Conservation (phyloP, 2,888 invertebrate species). For the Caenorhabditis sp. region DNA sequence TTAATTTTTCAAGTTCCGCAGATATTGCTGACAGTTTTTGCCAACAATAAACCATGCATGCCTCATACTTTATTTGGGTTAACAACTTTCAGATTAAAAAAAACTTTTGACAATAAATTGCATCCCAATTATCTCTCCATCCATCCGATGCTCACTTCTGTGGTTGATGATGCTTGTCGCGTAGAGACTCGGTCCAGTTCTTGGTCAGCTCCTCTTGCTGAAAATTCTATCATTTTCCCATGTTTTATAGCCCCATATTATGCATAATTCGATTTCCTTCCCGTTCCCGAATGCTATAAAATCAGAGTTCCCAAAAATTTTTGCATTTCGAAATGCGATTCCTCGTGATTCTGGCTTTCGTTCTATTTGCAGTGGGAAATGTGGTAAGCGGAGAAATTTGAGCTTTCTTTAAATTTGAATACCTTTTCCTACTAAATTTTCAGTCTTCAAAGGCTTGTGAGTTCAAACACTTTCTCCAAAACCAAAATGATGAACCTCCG, state of each 20-base stretch:
- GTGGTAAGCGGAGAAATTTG: neutral
- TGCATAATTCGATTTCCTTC: slow-evolving; percentile 9
- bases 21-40: too few species aligned
- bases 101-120: neutral
- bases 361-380: neutral
- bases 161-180: slow-evolving; percentile 54
- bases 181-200: slow-evolving; percentile 64
- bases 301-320: neutral
- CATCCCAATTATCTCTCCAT: neutral
- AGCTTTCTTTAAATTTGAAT: neutral
- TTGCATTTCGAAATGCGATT: neutral
- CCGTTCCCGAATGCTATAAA: neutral
- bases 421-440: neutral
- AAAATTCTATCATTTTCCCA: slow-evolving; percentile 10
- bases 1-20: too few species aligned
- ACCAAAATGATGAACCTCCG: neutral
- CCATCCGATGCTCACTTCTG: neutral
- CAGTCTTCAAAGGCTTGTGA: neutral
- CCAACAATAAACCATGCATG: too few species aligned
- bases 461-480: neutral
- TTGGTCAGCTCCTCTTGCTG: slow-evolving; percentile 67
- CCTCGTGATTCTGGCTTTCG: neutral
- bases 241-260: neutral
- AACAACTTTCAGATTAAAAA: too few species aligned
- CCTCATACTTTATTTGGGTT: too few species aligned